Evolutionary conservation across 2,113 vertebrate species (phyloP), one percentile per base, ranked within the genome.

Genomic region (Trachemys scripta): DNA sequence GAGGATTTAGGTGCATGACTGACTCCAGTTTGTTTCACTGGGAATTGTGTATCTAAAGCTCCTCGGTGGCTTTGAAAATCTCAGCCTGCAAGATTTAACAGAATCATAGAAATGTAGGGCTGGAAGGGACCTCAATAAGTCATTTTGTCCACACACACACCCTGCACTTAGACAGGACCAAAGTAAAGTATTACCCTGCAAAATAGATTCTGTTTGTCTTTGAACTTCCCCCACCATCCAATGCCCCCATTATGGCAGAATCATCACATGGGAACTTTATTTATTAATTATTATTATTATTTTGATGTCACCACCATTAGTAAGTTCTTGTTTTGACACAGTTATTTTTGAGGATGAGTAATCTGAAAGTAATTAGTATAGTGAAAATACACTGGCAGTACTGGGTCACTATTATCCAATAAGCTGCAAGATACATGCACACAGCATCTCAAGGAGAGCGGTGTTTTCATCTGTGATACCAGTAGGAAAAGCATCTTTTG

Each of bases 11-110:
- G 84, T 47, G 14, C 38, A 9, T 25, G n/a, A 17, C 47, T 20
- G n/a, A 17, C 47, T 95, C 50, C 10, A 54, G 49, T n/a, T 9
- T 76, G 75, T 94, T 59, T 78, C 51, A 59, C 47, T 20, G 9
- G 0, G 0, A 90, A 9, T 8, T 6, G 13, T 2, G 5, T n/a
- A 35, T 85, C 80, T 86, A 92, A 89, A 86, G 3, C 3, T 5
- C 8, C n/a, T 83, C 0, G 0, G 16, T 69, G 47, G 78, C 38
- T 82, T 57, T 80, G 65, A 20, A n/a, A 59, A 31, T 31, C 27
- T 5, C 79, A 47, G 42, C 90, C 91, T 85, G 72, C 57, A 75
- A 49, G 56, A 82, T 75, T 47, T n/a, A 42, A 29, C 6, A 38
- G 59, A 38, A 72, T 38, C n/a, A 38, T n/a, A 38, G 65, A 38